These are phyloP conservation scores for Strix occidentalis DNA, from an alignment of 2,797 vertebrate species.

Conservation along the genomic window DNA sequence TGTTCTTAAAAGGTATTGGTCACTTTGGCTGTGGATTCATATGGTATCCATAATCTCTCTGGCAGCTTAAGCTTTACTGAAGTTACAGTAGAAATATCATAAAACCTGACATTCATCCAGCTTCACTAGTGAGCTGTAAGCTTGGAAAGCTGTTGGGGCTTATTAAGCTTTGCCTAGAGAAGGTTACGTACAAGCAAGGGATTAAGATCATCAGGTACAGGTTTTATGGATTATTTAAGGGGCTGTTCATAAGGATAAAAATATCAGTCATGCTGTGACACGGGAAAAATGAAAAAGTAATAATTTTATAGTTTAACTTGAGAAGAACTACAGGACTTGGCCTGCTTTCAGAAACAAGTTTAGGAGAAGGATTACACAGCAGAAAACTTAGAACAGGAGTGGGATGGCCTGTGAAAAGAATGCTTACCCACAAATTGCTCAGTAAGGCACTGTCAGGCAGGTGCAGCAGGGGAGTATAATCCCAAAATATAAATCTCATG, in stretches of 20 bases:
- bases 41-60: not conserved
- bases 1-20: not conserved
- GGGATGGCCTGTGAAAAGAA: not conserved
- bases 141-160: constrained; percentile 9
- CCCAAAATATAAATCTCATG: not conserved
- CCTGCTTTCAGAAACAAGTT: not conserved
- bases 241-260: not conserved
- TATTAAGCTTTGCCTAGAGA: constrained; percentile 22
- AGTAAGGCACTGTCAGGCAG: not conserved
- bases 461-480: not conserved
- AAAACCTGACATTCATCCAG: constrained; percentile 23
- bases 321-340: not conserved
- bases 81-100: constrained; percentile 12
- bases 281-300: constrained; percentile 1
- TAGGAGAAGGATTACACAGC: not conserved
- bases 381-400: not conserved
- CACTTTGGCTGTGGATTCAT: not conserved
- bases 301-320: not conserved
- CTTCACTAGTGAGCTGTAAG: not conserved
- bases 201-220: constrained; percentile 23
- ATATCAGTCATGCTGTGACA: not conserved
- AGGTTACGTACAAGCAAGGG: not conserved
- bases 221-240: constrained; percentile 13
- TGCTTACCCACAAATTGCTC: not conserved
- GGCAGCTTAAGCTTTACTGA: constrained; percentile 8